phyloP scores from a whole-genome alignment of 1,140 invertebrate species.

The Drosophila takahashii region DNA sequence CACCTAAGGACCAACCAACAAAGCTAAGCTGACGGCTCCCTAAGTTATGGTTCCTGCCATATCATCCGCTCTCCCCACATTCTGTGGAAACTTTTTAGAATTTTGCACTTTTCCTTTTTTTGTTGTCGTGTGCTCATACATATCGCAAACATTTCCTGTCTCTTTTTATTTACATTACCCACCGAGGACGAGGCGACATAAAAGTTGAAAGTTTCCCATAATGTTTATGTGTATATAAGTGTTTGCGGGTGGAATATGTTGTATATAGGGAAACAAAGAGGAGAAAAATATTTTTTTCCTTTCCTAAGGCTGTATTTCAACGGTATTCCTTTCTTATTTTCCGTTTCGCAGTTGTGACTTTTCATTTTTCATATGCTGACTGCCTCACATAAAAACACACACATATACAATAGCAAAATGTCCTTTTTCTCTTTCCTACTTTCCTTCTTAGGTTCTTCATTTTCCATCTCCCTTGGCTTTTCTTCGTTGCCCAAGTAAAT shows the following conservation, averaged over 20 bases:
- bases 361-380: conserved; percentile 82
- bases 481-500: conserved; percentile 57
- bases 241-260: conserved; percentile 33
- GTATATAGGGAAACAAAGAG: conserved; percentile 47
- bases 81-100: conserved; percentile 52
- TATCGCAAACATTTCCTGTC: conserved; percentile 74
- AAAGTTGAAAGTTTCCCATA: conserved; percentile 60
- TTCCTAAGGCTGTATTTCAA: conserved; percentile 37
- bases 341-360: conserved; percentile 70
- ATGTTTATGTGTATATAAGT: conserved; percentile 23
- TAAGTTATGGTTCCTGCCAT: conserved; percentile 50
- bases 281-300: conserved; percentile 28
- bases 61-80: conserved; percentile 8
- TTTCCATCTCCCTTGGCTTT: conserved; percentile 37
- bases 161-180: conserved; percentile 79
- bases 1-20: conserved; percentile 36
- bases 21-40: conserved; percentile 33
- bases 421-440: conserved; percentile 37
- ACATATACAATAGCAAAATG: neutral
- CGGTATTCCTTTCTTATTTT: conserved; percentile 36
- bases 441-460: conserved; percentile 16
- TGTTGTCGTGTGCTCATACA: conserved; percentile 48
- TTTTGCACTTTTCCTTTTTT: conserved; percentile 55
- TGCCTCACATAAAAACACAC: conserved; percentile 41
- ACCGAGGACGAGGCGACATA: conserved; percentile 62